Base-by-base conservation (phyloP, 2,113 vertebrate genomes). In the Archocentrus centrarchus region DNA sequence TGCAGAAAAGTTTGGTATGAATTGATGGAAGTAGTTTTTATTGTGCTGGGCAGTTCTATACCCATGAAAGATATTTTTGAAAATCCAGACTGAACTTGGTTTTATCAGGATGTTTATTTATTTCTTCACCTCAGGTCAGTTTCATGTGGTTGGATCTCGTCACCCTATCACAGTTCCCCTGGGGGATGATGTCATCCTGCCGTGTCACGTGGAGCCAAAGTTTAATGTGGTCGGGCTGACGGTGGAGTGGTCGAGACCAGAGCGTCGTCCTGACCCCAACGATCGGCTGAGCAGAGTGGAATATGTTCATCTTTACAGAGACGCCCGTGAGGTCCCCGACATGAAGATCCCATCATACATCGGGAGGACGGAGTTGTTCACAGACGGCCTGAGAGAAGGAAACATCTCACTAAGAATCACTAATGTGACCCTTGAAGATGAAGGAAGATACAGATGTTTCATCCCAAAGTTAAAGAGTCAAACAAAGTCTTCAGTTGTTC, bases 181-280 rank as follows among this genome's bases (percentile, higher is more conserved):
- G 0, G 89, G 89, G 0, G 60, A 85, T 3, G 81, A 89, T 7
- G 77, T 83, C 4, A 24, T 86, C 58, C 77, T 92, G 14, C 89
- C 64, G 0, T 92, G 89, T 22, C 80, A 37, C 1, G 14, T 92
- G 57, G 58, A 80, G 1, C 86, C 89, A 0, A 0, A 0, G 5
- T 3, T 39, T 1, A 11, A 79, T 3, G 57, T 85, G 11, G 6
- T 3, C 13, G 0, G 6, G 0, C 0, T 35, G 18, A 86, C 82
- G 0, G 79, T 92, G 18, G 87, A 88, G 77, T 91, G 91, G 91
- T 75, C 89, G 0, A 77, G 3, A 7, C 66, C 37, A 0, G 91
- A 85, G 5, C 37, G 59, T 0, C 58, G 44, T 60, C 59, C 75
- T 0, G 80, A 83, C 32, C 76, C 83, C 20, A n/a, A 6, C 0